These are phyloP conservation scores for Calypte anna DNA, from an alignment of 2,113 vertebrate species.

Conservation along the genomic window DNA sequence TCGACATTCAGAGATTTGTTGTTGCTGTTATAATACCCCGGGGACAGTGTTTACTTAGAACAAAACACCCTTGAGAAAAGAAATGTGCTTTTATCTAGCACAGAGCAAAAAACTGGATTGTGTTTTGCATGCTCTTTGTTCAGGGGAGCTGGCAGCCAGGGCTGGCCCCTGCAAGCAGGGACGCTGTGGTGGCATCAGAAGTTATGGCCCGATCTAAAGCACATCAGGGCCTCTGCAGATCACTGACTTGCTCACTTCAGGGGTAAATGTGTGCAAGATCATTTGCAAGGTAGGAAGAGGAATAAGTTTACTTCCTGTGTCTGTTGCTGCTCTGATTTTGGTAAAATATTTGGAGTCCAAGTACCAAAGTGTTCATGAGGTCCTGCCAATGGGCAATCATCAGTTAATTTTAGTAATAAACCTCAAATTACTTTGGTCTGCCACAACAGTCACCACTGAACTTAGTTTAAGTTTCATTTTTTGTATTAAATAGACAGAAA, in stretches of 20 bases:
- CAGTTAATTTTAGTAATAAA: neutral
- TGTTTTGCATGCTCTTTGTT: neutral
- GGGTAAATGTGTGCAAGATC: neutral
- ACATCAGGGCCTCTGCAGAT: neutral
- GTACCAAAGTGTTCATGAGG: neutral
- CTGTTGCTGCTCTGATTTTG: neutral
- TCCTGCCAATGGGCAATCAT: neutral
- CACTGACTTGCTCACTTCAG: neutral
- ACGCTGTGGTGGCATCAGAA: rapidly evolving
- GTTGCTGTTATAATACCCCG: neutral
- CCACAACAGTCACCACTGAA: neutral
- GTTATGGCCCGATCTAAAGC: neutral
- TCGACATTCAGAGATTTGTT: neutral
- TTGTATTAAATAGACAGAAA: neutral
- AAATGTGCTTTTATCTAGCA: neutral
- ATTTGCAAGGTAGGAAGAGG: neutral
- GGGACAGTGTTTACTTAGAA: neutral
- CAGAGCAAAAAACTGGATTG: neutral
- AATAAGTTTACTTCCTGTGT: neutral
- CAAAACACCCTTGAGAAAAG: slow-evolving; percentile 22
- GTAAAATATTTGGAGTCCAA: neutral
- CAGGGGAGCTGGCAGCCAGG: neutral
- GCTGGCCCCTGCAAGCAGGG: neutral
- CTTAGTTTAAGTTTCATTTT: neutral
- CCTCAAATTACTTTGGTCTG: neutral